These are phyloP conservation scores for Odontomachus brunneus DNA, from an alignment of 1,140 invertebrate genomes.

Conservation along the genomic window DNA sequence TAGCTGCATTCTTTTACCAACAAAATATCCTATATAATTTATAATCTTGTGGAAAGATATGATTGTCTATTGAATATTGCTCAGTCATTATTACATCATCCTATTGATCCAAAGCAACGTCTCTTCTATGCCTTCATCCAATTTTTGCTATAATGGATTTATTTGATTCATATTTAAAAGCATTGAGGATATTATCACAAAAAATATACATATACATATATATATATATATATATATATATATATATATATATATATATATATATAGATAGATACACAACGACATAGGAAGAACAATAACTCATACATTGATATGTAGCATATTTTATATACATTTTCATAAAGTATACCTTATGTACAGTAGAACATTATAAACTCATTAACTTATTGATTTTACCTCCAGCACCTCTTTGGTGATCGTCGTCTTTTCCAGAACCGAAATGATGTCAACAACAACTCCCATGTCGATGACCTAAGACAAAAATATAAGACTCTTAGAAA, in stretches of 20 bases:
- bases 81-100: no score
- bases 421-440: slow-evolving; percentile 95
- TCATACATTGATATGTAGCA: not conserved
- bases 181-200: no score
- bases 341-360: no score
- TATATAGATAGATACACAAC: no score
- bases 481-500: not conserved
- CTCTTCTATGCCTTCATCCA: no score
- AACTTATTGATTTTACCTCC: slow-evolving; percentile 88
- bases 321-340: not conserved
- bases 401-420: slow-evolving; percentile 97
- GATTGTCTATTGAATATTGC: not conserved
- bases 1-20: not conserved
- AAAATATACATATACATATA: no score
- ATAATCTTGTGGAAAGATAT: not conserved
- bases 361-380: not conserved
- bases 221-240: no score
- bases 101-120: no score
- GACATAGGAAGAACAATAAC: no score
- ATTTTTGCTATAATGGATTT: no score
- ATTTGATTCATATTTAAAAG: no score
- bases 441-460: slow-evolving; percentile 95
- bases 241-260: no score
- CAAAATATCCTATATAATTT: not conserved
- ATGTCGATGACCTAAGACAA: slow-evolving; percentile 95